Percentiles rank a stretch among this genome's conserved stretches.
Conservation (phyloP, 2,888 invertebrate genomes). For the Glyphotaelius pellucidus region DNA sequence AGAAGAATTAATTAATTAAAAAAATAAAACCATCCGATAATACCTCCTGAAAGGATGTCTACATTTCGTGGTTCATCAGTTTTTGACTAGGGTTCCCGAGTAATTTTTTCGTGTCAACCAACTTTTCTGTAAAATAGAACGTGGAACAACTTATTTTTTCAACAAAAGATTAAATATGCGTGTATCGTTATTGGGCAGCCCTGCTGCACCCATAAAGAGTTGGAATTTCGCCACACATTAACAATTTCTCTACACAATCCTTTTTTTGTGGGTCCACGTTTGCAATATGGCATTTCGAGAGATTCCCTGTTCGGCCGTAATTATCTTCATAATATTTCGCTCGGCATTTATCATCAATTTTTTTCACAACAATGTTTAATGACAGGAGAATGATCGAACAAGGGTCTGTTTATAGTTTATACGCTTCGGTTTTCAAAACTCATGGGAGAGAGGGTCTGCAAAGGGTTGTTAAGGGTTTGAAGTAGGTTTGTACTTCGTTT, state of each 20-base stretch:
- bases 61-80: no score
- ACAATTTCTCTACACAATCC: slow-evolving; percentile 55
- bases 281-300: slow-evolving; percentile 62
- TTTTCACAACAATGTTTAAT: slow-evolving; percentile 51
- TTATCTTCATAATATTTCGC: slow-evolving; percentile 57
- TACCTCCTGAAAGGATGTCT: no score
- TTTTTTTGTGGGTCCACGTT: slow-evolving; percentile 57
- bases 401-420: slow-evolving; percentile 54
- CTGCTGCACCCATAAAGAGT: slow-evolving; percentile 32
- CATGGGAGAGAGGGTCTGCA: slow-evolving; percentile 58
- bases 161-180: neutral
- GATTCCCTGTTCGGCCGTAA: slow-evolving; percentile 39
- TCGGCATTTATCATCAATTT: slow-evolving; percentile 56
- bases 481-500: slow-evolving; percentile 44
- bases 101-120: no score
- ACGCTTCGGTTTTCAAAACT: slow-evolving; percentile 52
- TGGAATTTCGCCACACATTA: slow-evolving; percentile 59
- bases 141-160: neutral
- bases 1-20: no score
- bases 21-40: no score
- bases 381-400: slow-evolving; percentile 55
- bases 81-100: no score
- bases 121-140: neutral
- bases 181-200: neutral
- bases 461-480: slow-evolving; percentile 59